Percentiles rank a stretch among this genome's conserved stretches.
Conservation (phyloP, 2,113 vertebrate species). For the Formicarius rufipectus region DNA sequence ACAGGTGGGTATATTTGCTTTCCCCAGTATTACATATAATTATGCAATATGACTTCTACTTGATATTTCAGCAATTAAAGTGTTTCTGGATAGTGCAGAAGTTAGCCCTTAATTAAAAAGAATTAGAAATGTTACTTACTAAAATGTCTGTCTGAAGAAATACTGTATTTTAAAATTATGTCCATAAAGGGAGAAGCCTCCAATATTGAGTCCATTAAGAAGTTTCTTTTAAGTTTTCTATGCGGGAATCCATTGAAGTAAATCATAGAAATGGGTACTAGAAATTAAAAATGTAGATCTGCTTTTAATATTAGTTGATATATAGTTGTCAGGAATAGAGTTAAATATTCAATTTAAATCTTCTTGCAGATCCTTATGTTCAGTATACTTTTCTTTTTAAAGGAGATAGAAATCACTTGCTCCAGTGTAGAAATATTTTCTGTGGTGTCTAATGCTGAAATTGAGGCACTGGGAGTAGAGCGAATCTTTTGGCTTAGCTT, state of each 20-base stretch:
- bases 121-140: background rate
- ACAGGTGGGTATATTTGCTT: slow-evolving; percentile 2
- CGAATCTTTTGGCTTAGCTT: background rate
- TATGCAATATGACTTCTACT: background rate
- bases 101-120: slow-evolving; percentile 1
- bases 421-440: background rate
- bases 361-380: background rate
- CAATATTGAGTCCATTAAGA: background rate
- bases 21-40: background rate
- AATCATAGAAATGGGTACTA: background rate
- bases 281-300: background rate
- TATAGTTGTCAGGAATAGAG: background rate
- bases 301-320: background rate
- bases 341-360: background rate
- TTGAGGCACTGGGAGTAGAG: background rate
- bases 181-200: background rate
- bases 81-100: background rate
- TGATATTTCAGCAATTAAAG: background rate
- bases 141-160: background rate
- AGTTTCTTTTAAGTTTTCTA: background rate
- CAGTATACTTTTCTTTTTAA: background rate
- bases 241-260: background rate
- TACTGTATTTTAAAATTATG: background rate
- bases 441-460: background rate
- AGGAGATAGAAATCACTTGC: background rate